A percentile compares a stretch with the other conserved stretches of the same genome.
These are phyloP conservation scores for Bellardia bayeri DNA, from an alignment of 2,888 invertebrate genomes.

Conservation along the genomic window DNA sequence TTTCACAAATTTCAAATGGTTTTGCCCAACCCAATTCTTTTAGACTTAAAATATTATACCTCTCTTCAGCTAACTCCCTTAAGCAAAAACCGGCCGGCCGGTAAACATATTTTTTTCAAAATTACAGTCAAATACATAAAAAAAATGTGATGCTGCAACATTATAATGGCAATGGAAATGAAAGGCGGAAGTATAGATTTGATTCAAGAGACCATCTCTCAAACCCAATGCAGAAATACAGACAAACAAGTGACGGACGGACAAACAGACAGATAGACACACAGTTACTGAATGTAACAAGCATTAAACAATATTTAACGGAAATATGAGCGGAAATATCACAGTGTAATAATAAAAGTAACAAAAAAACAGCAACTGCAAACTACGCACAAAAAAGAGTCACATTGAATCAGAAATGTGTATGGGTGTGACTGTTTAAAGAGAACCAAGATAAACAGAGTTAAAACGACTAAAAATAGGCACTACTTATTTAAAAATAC, in stretches of 20 bases:
- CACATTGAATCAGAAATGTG: background rate
- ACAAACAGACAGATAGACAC: constrained; percentile 3
- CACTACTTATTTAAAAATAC: background rate
- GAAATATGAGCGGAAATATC: constrained; percentile 70
- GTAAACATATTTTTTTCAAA: background rate
- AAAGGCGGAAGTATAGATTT: constrained; percentile 70
- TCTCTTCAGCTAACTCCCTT: background rate
- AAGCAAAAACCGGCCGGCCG: constrained; percentile 13
- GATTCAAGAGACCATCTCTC: constrained; percentile 62
- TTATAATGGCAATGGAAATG: constrained; percentile 42
- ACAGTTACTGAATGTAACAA: constrained; percentile 19
- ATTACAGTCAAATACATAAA: constrained; percentile 11
- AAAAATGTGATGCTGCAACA: constrained; percentile 23
- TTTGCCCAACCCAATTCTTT: no score
- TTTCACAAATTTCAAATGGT: no score
- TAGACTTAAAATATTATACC: background rate
- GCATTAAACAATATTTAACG: constrained; percentile 51
- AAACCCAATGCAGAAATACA: background rate
- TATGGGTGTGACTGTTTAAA: constrained; percentile 37
- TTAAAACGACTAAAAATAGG: constrained; percentile 31
- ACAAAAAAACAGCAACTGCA: constrained; percentile 8
- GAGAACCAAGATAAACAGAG: background rate
- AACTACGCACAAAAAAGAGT: constrained; percentile 1
- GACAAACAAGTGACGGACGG: background rate
- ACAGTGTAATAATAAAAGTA: constrained; percentile 10